A percentile compares a stretch with the other conserved stretches of the same genome.
Evolutionary conservation across 2,888 invertebrate species (phyloP).

Genomic region (Penaeus monodon): DNA sequence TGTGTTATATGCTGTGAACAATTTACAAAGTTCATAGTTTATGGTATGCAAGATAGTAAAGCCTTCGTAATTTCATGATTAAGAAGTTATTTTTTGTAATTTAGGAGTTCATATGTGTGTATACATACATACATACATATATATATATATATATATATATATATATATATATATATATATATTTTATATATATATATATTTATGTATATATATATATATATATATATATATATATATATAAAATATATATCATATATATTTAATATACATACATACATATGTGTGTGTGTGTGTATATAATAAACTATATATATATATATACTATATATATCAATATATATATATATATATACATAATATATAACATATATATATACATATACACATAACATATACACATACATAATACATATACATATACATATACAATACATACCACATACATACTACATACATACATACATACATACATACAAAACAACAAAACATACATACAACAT

Average conservation of each 20-base stretch:
- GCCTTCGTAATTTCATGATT: not conserved
- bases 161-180: slow-evolving; percentile 6
- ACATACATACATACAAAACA: not conserved
- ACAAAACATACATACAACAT: too few species aligned
- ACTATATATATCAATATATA: not conserved
- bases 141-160: slow-evolving; percentile 7
- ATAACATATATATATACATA: slow-evolving; percentile 1
- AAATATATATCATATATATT: too few species aligned
- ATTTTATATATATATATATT: too few species aligned
- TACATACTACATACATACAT: slow-evolving; percentile 1
- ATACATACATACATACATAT: not conserved
- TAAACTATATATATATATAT: not conserved
- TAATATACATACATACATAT: too few species aligned
- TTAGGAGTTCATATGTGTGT: not conserved
- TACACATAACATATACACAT: too few species aligned
- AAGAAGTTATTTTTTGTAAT: not conserved
- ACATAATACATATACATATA: slow-evolving; percentile 7
- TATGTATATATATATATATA: too few species aligned
- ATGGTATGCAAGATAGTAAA: not conserved
- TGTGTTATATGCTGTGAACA: too few species aligned
- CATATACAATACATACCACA: slow-evolving; percentile 2
- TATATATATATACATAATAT: slow-evolving; percentile 7
- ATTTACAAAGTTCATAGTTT: too few species aligned
- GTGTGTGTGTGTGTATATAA: too few species aligned
- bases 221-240: too few species aligned